phyloP scores from a whole-genome alignment of 1,140 invertebrate genomes.

The Caenorhabditis latens region DNA sequence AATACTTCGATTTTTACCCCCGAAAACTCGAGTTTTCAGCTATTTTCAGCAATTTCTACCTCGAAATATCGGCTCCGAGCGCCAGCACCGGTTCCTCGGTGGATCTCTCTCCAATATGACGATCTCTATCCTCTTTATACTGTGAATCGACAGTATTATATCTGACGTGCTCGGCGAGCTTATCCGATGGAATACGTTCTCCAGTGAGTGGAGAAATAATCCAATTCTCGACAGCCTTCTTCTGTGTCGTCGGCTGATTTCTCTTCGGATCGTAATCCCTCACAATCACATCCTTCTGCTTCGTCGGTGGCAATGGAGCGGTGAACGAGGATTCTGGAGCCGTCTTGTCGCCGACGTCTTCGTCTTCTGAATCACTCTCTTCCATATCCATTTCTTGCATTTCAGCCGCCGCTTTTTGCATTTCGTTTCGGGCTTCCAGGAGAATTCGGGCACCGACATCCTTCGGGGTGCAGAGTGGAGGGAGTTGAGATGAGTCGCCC shows the following conservation, averaged over 20 bases:
- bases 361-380: constrained; percentile 74
- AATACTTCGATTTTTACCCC: too few species aligned
- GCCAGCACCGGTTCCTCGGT: constrained; percentile 90
- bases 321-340: constrained; percentile 8
- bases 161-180: constrained; percentile 93
- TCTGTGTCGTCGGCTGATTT: constrained; percentile 71
- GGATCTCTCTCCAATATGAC: constrained; percentile 85
- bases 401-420: constrained; percentile 73
- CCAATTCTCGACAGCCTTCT: constrained; percentile 86
- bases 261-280: constrained; percentile 91
- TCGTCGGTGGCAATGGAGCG: constrained; percentile 58
- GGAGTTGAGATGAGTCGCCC: constrained; percentile 70
- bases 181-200: constrained; percentile 94
- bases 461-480: constrained; percentile 74
- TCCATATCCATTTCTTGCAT: constrained; percentile 76
- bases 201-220: constrained; percentile 98
- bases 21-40: too few species aligned
- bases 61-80: constrained; percentile 85
- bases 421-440: constrained; percentile 72
- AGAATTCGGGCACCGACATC: constrained; percentile 76
- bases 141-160: constrained; percentile 94
- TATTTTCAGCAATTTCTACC: neutral
- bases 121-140: constrained; percentile 96
- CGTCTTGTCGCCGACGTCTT: constrained; percentile 43
- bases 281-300: constrained; percentile 85